Conservation (phyloP, 92 coral and sea anemone species). For the Paragorgia papillata region DNA sequence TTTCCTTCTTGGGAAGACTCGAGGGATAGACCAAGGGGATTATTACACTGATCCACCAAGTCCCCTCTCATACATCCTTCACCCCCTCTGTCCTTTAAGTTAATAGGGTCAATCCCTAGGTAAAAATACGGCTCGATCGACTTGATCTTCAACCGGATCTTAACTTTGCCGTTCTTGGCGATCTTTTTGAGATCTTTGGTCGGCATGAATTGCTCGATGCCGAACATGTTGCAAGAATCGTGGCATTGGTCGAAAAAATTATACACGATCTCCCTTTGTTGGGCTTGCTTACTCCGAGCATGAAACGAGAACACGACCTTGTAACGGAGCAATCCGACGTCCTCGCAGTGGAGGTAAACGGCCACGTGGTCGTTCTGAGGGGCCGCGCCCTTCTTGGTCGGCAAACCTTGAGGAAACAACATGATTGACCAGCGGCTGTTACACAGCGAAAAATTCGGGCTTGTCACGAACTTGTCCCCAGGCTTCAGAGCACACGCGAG, state of each 20-base stretch:
- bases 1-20: constrained; percentile 58
- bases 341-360: constrained; percentile 80
- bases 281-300: constrained; percentile 59
- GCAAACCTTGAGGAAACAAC: constrained; percentile 85
- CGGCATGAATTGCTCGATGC: constrained; percentile 85
- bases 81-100: constrained; percentile 75
- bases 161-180: constrained; percentile 83
- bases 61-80: constrained; percentile 59
- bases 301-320: constrained; percentile 73
- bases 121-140: constrained; percentile 85
- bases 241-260: constrained; percentile 69
- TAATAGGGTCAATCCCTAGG: constrained; percentile 81
- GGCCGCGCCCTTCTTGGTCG: constrained; percentile 58
- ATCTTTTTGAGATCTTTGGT: constrained; percentile 82
- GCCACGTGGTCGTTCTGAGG: constrained; percentile 79
- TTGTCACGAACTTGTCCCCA: constrained; percentile 72
- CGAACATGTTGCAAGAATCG: constrained; percentile 78
- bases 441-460: constrained; percentile 81
- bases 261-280: constrained; percentile 73
- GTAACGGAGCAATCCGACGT: constrained; percentile 75
- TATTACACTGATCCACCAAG: constrained; percentile 63
- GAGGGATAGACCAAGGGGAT: constrained; percentile 69
- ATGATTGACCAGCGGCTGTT: constrained; percentile 89
- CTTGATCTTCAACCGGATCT: constrained; percentile 77
- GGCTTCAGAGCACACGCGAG: constrained; percentile 71